Conservation (phyloP, 2,113 vertebrate species). For the Pterophyllum scalare region DNA sequence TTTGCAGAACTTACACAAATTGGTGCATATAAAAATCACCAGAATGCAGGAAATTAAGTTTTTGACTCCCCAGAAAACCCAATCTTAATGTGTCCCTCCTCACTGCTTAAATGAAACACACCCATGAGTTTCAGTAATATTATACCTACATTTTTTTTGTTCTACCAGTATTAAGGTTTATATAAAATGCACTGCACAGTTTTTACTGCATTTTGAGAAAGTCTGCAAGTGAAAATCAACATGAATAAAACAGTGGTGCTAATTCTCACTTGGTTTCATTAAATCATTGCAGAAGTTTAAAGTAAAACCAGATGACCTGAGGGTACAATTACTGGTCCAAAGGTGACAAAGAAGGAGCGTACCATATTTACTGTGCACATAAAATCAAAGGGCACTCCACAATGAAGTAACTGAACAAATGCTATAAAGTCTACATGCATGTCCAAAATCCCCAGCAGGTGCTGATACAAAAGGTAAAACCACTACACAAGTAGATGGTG, state of each 20-base stretch:
- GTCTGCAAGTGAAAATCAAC: too few relatives aligned
- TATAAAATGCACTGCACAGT: background rate
- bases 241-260: too few relatives aligned
- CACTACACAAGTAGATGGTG: background rate
- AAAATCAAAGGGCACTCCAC: background rate
- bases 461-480: background rate
- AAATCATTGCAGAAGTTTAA: background rate
- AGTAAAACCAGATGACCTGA: background rate
- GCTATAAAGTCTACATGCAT: too few relatives aligned
- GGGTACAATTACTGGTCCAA: background rate
- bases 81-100: background rate
- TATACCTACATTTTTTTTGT: too few relatives aligned
- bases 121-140: background rate
- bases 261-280: too few relatives aligned
- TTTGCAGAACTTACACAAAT: background rate
- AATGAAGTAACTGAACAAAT: too few relatives aligned
- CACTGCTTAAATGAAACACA: background rate
- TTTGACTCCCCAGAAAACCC: too few relatives aligned
- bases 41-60: background rate
- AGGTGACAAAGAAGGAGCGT: background rate
- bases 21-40: background rate
- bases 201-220: too few relatives aligned
- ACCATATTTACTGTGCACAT: background rate
- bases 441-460: background rate
- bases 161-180: background rate